Conservation (phyloP, 1,140 invertebrate species). For the Diabrotica undecimpunctata region DNA sequence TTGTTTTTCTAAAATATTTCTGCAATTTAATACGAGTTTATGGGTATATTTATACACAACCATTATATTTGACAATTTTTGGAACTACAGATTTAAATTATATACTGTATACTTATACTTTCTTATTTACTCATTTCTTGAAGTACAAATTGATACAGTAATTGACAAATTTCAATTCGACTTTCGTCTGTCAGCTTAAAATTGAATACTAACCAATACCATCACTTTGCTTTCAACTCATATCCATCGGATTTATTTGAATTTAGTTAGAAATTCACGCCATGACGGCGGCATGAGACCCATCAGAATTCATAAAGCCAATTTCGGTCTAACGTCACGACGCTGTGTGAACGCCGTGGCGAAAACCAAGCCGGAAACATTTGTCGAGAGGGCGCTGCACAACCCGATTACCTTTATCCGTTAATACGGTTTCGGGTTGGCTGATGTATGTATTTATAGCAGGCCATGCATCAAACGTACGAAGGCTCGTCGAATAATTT, state of each 20-base stretch:
- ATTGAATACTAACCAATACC: too few relatives aligned
- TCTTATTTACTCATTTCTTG: too few relatives aligned
- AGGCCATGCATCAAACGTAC: conserved; percentile 17
- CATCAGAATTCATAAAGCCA: conserved; percentile 17
- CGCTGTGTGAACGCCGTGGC: neutral
- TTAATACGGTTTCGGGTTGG: conserved; percentile 18
- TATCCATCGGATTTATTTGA: conserved; percentile 13
- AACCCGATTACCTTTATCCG: conserved; percentile 19
- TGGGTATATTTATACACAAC: too few relatives aligned
- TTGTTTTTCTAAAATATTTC: too few relatives aligned
- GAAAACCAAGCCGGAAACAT: conserved; percentile 13
- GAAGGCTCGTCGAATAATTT: conserved; percentile 13
- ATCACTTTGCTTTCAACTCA: neutral
- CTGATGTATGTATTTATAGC: conserved; percentile 18
- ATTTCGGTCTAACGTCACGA: conserved; percentile 8
- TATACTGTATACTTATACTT: too few relatives aligned
- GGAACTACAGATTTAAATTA: too few relatives aligned
- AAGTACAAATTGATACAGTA: too few relatives aligned
- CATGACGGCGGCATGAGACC: conserved; percentile 1
- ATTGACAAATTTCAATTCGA: too few relatives aligned
- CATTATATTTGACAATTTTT: too few relatives aligned
- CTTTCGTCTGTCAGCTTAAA: too few relatives aligned
- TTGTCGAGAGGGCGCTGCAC: conserved; percentile 17
- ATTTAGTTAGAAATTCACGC: conserved; percentile 11
- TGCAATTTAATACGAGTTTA: too few relatives aligned